phyloP scores from a whole-genome alignment of 2,113 vertebrate genomes.

The Colossoma macropomum region DNA sequence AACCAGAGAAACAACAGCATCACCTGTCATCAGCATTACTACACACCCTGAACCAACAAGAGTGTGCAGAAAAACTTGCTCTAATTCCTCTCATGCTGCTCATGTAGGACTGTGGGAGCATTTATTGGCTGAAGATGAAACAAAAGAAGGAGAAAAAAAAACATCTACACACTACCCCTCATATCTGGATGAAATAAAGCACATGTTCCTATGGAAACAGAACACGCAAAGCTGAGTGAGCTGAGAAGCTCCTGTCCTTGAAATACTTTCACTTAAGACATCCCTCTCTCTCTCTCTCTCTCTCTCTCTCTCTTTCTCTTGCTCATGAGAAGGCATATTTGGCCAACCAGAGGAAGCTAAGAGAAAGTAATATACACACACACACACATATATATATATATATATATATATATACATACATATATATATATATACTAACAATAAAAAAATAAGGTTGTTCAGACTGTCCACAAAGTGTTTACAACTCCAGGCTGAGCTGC shows the following conservation, averaged over 20 bases:
- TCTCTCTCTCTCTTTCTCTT: background rate
- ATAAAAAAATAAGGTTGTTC: too few species aligned
- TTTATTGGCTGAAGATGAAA: background rate
- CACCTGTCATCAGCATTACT: background rate
- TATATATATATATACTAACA: too few species aligned
- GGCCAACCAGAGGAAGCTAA: too few species aligned
- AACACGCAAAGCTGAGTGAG: background rate
- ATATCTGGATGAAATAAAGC: slow-evolving; percentile 6
- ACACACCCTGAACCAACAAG: background rate
- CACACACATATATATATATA: too few species aligned
- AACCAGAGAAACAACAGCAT: too few species aligned
- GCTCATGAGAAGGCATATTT: background rate
- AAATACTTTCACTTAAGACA: slow-evolving; percentile 16
- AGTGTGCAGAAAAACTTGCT: background rate
- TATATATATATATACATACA: too few species aligned
- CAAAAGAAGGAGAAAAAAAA: background rate
- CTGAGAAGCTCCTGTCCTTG: slow-evolving; percentile 38
- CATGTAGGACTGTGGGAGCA: background rate
- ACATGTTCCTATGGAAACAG: slow-evolving; percentile 57
- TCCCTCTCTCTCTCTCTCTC: background rate
- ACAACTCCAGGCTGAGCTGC: too few species aligned
- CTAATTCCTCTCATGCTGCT: background rate
- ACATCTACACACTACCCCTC: background rate
- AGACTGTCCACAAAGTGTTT: too few species aligned
- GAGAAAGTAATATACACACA: too few species aligned